A percentile compares a stretch with the other conserved stretches of the same genome.
phyloP scores from a whole-genome alignment of 2,113 vertebrate species.

The Ivindomyrus marchei region DNA sequence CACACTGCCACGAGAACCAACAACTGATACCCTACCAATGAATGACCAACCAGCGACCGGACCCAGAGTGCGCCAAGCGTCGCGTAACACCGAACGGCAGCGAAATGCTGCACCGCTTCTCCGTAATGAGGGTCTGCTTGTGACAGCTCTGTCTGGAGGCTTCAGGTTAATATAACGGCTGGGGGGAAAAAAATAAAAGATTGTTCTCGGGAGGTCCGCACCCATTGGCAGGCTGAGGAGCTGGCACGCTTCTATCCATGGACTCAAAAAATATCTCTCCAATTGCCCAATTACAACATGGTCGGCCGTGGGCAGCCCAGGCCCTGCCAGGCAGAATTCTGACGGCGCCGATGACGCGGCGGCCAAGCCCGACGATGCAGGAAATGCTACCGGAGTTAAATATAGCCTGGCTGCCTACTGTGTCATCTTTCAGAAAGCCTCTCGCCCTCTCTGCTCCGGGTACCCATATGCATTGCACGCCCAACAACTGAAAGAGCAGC shows the following conservation, averaged over 20 bases:
- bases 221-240: not conserved
- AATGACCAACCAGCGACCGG: not conserved
- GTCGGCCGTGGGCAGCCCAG: not conserved
- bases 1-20: not conserved
- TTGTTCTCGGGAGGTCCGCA: not conserved
- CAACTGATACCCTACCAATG: not conserved
- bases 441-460: not conserved
- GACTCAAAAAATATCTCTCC: conserved; percentile 17
- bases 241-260: not conserved
- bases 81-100: not conserved
- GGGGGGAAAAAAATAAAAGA: not conserved
- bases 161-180: not conserved
- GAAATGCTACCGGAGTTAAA: conserved; percentile 36
- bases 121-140: not conserved
- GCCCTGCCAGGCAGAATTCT: conserved; percentile 8
- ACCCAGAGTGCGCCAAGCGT: not conserved
- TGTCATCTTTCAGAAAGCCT: conserved; percentile 32
- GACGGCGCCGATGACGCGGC: not conserved
- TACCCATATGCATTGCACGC: not conserved
- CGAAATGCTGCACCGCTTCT: not conserved
- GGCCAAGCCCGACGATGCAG: not conserved
- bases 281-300: conserved; percentile 28
- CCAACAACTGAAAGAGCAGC: not conserved
- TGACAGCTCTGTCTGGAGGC: not conserved
- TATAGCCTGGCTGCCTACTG: conserved; percentile 39